Evolutionary conservation across 2,888 invertebrate species (phyloP).

Genomic region (Acheta domesticus): DNA sequence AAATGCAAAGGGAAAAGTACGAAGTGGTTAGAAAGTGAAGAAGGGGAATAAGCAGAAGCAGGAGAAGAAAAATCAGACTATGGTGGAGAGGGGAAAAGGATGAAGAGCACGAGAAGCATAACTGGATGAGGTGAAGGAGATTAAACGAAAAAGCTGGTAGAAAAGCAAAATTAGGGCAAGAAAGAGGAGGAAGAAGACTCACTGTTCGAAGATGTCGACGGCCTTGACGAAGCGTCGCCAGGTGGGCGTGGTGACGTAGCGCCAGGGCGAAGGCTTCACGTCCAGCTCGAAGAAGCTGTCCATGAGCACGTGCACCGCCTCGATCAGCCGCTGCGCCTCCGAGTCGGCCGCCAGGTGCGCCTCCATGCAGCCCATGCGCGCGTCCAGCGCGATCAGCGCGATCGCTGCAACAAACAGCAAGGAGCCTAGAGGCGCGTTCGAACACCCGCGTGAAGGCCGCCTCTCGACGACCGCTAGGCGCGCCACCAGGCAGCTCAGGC

Average conservation of each 20-base stretch:
- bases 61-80: too few relatives aligned
- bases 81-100: too few relatives aligned
- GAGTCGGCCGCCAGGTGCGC: slow-evolving; percentile 39
- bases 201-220: slow-evolving; percentile 49
- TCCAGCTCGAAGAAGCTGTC: slow-evolving; percentile 27
- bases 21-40: too few relatives aligned
- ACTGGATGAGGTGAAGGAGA: too few relatives aligned
- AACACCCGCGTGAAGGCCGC: too few relatives aligned
- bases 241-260: slow-evolving; percentile 35
- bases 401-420: slow-evolving; percentile 40
- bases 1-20: too few relatives aligned
- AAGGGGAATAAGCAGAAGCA: too few relatives aligned
- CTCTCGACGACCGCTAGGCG: too few relatives aligned
- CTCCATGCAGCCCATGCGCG: slow-evolving; percentile 48
- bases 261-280: slow-evolving; percentile 24
- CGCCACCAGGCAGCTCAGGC: too few relatives aligned
- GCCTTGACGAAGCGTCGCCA: slow-evolving; percentile 44
- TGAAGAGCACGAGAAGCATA: too few relatives aligned
- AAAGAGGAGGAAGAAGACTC: slow-evolving; percentile 34
- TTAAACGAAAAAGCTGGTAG: too few relatives aligned
- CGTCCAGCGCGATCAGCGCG: slow-evolving; percentile 48
- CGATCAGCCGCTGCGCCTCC: slow-evolving; percentile 49
- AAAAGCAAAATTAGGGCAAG: too few relatives aligned
- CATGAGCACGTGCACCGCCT: slow-evolving; percentile 41
- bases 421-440: background rate